Percentiles rank a stretch among this genome's conserved stretches.
phyloP scores from a whole-genome alignment of 2,888 invertebrate species.

The Megastigmus dorsalis region DNA sequence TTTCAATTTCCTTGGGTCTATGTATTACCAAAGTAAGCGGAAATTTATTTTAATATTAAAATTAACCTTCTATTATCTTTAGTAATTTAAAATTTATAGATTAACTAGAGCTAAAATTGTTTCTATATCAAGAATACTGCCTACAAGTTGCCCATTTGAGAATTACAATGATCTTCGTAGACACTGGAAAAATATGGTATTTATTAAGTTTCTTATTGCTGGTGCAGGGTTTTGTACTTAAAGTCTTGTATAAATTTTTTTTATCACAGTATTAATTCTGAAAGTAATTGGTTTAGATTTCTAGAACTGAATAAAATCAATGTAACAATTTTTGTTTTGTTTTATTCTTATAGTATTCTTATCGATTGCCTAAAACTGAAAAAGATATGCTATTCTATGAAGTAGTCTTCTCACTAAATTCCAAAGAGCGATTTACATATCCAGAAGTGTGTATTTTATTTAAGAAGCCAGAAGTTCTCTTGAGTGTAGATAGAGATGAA shows the following conservation, averaged over 20 bases:
- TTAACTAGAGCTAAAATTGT: conserved; percentile 65
- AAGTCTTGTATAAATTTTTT: conserved; percentile 2
- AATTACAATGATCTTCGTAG: conserved; percentile 66
- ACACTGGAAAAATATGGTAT: conserved; percentile 73
- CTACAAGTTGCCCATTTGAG: conserved; percentile 62
- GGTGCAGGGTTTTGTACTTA: too few relatives aligned
- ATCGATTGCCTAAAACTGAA: conserved; percentile 64
- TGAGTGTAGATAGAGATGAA: conserved; percentile 46
- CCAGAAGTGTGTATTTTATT: conserved; percentile 64
- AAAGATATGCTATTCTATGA: conserved; percentile 64
- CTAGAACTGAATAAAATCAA: too few relatives aligned
- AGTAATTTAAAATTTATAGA: conserved; percentile 57
- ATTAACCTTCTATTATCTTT: too few relatives aligned
- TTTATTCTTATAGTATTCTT: conserved; percentile 67
- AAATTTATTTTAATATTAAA: too few relatives aligned
- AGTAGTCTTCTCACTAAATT: conserved; percentile 62
- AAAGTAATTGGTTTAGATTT: too few relatives aligned
- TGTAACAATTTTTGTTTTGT: conserved; percentile 2
- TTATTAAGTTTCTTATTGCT: too few relatives aligned
- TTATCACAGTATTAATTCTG: conserved; percentile 8
- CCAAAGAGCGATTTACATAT: conserved; percentile 61
- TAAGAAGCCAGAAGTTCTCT: conserved; percentile 53
- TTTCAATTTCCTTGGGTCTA: conserved; percentile 59
- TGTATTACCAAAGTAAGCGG: conserved; percentile 69
- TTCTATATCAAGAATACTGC: conserved; percentile 64